Evolutionary conservation across 2,888 invertebrate species (phyloP).

Genomic region (Scaptomyza tumidula): DNA sequence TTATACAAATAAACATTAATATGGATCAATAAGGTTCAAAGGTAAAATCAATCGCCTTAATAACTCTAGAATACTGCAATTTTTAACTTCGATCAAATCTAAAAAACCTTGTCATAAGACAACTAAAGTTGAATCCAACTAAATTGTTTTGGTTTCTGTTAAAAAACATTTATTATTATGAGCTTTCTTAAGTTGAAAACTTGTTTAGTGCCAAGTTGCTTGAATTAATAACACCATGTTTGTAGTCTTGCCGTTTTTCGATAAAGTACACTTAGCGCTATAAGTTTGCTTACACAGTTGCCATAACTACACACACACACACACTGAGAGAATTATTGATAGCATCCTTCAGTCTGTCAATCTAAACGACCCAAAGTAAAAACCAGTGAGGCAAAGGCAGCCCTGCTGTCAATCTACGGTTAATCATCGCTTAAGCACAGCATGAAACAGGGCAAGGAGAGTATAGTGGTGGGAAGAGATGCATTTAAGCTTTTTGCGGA

Average conservation of each 20-base stretch:
- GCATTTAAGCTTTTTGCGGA: conserved; percentile 69
- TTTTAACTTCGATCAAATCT: no score
- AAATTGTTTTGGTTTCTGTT: background rate
- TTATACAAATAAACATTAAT: no score
- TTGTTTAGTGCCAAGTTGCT: background rate
- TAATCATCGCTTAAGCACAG: conserved; percentile 69
- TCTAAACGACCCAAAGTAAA: conserved; percentile 23
- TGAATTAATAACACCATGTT: background rate
- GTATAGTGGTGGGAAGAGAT: conserved; percentile 51
- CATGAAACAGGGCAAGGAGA: conserved; percentile 38
- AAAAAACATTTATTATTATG: background rate
- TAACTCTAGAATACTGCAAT: no score
- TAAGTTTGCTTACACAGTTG: conserved; percentile 27
- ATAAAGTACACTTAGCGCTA: conserved; percentile 24
- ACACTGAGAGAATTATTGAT: background rate
- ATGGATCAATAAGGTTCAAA: no score
- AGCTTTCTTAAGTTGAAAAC: background rate
- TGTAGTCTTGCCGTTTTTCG: background rate
- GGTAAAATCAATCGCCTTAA: no score
- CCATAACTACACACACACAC: conserved; percentile 7
- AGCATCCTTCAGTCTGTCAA: conserved; percentile 2
- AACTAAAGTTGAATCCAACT: background rate
- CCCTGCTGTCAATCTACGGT: conserved; percentile 62
- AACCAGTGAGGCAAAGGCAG: conserved; percentile 18
- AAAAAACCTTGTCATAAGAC: no score